These are phyloP conservation scores for Acomys russatus DNA, from an alignment of 2,797 vertebrate species.

Conservation along the genomic window DNA sequence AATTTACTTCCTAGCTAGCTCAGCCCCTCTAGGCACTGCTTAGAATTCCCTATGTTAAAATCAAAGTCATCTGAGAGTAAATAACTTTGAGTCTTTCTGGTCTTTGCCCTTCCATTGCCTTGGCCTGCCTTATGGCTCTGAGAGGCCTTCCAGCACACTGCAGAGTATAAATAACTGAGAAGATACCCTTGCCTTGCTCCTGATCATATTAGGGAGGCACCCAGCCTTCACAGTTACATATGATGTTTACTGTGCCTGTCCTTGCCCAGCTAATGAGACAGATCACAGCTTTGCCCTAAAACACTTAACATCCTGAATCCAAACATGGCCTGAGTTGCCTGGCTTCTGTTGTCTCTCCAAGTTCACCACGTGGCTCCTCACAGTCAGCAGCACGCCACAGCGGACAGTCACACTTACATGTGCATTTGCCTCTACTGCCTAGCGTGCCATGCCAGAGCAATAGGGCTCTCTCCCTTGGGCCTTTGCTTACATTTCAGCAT, in stretches of 20 bases:
- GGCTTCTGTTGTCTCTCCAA: background rate
- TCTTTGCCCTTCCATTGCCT: background rate
- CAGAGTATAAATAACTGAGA: background rate
- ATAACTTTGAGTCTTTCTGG: slow-evolving; percentile 31
- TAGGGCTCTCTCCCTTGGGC: background rate
- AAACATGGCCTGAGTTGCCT: background rate
- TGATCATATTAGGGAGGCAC: background rate
- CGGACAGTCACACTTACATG: too few species aligned
- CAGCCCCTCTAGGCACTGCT: background rate
- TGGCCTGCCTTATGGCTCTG: background rate
- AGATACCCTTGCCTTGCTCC: background rate
- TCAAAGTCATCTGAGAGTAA: slow-evolving; percentile 31
- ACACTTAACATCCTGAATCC: background rate
- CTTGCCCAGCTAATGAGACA: background rate
- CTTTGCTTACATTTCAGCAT: background rate
- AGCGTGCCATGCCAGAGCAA: background rate
- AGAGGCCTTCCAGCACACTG: background rate
- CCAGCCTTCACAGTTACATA: background rate
- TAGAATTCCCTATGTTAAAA: slow-evolving; percentile 19
- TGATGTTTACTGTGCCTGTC: background rate
- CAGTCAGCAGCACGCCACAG: background rate
- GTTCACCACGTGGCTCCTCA: background rate
- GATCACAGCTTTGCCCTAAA: background rate
- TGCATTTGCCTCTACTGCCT: background rate
- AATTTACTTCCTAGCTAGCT: slow-evolving; percentile 18